Base-by-base conservation (phyloP, 2,797 vertebrate species). In the Labeo calbasu region DNA sequence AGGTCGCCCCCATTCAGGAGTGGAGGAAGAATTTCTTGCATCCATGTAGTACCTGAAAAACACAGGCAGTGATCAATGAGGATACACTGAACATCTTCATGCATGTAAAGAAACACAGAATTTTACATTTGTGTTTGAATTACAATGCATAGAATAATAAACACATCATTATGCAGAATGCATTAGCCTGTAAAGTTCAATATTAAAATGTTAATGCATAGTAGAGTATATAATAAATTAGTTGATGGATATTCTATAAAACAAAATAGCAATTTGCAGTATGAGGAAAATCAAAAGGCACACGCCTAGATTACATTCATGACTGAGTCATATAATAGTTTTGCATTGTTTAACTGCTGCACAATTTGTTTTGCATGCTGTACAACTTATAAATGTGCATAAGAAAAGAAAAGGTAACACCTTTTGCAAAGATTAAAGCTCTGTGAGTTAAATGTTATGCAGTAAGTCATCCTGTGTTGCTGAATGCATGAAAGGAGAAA, bases 1-100 rank as follows among this genome's bases (percentile, higher is more conserved):
- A 95, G 88, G 50, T 97, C 96, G 2, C 96, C 96, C 0, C 94
- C 92, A 75, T 93, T 96, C 7, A 95, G 90, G 71, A 98, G 87
- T 36, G 97, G 84, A 0, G 95, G 94, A 23, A 95, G 83, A 76
- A 96, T 93, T 88, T 95, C 94, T 83, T 96, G 95, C 92, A 95
- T 95, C 95, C 95, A 96, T 78, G 92, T 88, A 28, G 95, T 96
- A 65, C 95, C 95, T 95, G 77, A 55, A 71, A 71, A 83, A 79
- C 25, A 72, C 70, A 73, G 43, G 9, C 43, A 46, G 43, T 10
- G 43, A 46, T 46, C 43, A 46, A 10, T 11, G 9, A 46, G 9
- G 9, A 46, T 46, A 7, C 43, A 7, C 43, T 46, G 43, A 46
- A 9, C 43, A 46, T 46, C 7, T 46, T 46, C 43, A 46, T 46